phyloP scores from a whole-genome alignment of 1,140 invertebrate genomes.

The Brachionus koreanus region DNA sequence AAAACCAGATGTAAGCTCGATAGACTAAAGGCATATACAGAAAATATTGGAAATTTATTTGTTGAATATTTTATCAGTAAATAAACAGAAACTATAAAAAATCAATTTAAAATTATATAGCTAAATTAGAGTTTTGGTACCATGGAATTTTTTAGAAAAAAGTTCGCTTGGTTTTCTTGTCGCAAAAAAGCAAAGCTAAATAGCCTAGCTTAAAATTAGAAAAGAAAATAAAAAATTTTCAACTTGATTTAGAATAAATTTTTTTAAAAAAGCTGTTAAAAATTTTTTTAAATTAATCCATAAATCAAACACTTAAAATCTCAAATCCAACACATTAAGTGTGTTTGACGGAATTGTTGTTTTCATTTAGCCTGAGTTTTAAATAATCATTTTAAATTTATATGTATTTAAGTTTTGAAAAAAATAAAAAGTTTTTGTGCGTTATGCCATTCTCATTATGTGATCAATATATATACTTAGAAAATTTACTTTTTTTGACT shows the following conservation, averaged over 20 bases:
- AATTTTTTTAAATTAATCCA: background rate
- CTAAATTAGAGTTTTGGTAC: background rate
- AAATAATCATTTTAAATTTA: background rate
- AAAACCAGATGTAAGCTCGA: background rate
- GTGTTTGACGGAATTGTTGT: background rate
- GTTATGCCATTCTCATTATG: background rate
- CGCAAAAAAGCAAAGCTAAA: background rate
- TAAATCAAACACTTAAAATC: background rate
- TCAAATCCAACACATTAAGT: background rate
- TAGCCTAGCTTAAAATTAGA: background rate
- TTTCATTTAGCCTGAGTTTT: background rate
- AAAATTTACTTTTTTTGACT: background rate
- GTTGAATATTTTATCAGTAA: constrained; percentile 26
- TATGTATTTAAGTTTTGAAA: background rate
- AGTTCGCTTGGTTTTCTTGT: background rate
- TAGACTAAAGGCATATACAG: background rate
- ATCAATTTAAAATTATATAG: background rate
- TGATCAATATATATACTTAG: background rate
- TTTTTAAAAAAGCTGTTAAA: background rate
- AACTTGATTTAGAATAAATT: background rate
- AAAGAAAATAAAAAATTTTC: background rate
- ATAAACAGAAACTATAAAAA: constrained; percentile 27
- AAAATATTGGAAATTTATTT: background rate
- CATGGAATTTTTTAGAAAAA: constrained; percentile 5
- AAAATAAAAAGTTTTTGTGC: background rate